Conservation (phyloP, 2,888 invertebrate genomes). For the Tachystola acroxantha region DNA sequence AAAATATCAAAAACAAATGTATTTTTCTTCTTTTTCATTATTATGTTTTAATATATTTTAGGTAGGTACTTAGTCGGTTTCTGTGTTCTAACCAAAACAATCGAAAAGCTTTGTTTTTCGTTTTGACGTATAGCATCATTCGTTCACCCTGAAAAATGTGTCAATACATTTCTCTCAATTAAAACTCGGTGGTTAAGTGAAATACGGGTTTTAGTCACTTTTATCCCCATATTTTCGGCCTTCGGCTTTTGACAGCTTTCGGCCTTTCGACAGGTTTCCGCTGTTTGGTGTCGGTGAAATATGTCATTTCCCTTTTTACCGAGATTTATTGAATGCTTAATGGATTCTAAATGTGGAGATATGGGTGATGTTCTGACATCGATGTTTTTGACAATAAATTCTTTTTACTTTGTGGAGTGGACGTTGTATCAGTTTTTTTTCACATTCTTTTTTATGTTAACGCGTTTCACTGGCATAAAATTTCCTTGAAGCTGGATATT, state of each 20-base stretch:
- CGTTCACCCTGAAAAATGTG: slow-evolving; percentile 41
- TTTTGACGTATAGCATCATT: slow-evolving; percentile 15
- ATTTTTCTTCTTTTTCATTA: too few relatives aligned
- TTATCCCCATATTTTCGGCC: slow-evolving; percentile 17
- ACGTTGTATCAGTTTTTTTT: too few relatives aligned
- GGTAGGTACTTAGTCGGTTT: too few relatives aligned
- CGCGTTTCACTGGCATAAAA: too few relatives aligned
- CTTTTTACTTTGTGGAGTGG: too few relatives aligned
- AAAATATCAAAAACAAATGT: too few relatives aligned
- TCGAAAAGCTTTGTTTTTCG: slow-evolving; percentile 6
- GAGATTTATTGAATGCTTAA: slow-evolving; percentile 5
- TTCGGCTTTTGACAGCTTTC: slow-evolving; percentile 26
- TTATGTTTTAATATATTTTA: too few relatives aligned
- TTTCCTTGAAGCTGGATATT: too few relatives aligned
- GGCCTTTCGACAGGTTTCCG: slow-evolving; percentile 10
- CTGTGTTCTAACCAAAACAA: slow-evolving; percentile 7
- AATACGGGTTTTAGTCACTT: slow-evolving; percentile 32
- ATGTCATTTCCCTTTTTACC: slow-evolving; percentile 7
- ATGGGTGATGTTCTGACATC: slow-evolving; percentile 1
- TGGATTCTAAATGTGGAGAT: slow-evolving; percentile 4
- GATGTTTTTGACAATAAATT: too few relatives aligned
- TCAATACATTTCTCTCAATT: slow-evolving; percentile 64
- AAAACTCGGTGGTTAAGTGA: slow-evolving; percentile 40
- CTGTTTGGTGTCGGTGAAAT: slow-evolving; percentile 3
- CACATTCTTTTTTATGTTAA: too few relatives aligned